Conservation (phyloP, 2,113 vertebrate species). For the Bungarus multicinctus region DNA sequence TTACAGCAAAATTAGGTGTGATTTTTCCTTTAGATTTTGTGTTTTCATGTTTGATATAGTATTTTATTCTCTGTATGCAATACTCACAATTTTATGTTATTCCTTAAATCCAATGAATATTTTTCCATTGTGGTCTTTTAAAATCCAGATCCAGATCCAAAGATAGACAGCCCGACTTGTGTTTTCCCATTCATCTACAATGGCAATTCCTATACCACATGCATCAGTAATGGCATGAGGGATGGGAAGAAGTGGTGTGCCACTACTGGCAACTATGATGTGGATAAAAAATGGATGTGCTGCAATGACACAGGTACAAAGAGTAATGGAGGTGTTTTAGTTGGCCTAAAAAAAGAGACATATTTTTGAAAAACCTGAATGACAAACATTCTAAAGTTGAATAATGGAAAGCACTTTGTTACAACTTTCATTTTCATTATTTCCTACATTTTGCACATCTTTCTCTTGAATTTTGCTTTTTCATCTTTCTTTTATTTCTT, state of each 20-base stretch:
- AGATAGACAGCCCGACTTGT: not conserved
- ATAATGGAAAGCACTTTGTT: not conserved
- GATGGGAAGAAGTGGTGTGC: not conserved
- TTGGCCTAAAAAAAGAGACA: not conserved
- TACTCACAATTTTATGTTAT: not conserved
- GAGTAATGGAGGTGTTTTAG: not conserved
- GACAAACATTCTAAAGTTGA: not conserved
- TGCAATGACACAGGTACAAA: not conserved
- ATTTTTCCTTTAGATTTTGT: not conserved
- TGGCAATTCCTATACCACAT: not conserved
- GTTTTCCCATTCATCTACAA: not conserved
- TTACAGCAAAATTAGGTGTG: not conserved
- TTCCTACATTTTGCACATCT: not conserved
- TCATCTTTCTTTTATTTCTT: not conserved
- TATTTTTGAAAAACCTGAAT: not conserved
- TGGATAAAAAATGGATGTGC: not conserved
- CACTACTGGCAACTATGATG: not conserved
- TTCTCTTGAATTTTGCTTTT: not conserved
- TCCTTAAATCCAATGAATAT: not conserved
- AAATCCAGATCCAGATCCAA: not conserved
- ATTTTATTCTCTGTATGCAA: not conserved
- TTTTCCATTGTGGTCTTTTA: not conserved
- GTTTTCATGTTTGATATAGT: not conserved
- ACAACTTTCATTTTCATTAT: not conserved
- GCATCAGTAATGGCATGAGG: not conserved